Evolutionary conservation across 2,888 invertebrate species (phyloP).

Genomic region (Megalurothrips usitatus): DNA sequence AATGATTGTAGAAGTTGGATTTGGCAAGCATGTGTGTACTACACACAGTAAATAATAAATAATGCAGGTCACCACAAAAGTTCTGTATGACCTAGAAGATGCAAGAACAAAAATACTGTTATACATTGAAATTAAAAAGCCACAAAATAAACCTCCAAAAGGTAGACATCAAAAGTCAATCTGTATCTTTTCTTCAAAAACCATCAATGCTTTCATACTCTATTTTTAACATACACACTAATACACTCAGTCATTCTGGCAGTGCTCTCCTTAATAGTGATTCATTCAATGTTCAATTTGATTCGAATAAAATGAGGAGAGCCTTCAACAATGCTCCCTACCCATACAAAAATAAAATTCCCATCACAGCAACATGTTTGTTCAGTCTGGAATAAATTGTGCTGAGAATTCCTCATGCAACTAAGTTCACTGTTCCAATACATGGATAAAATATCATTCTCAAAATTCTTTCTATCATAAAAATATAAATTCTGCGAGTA

Average conservation of each 20-base stretch:
- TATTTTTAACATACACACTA: neutral
- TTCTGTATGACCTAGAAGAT: neutral
- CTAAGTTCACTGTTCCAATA: neutral
- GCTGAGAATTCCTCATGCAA: neutral
- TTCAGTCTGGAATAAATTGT: conserved; percentile 7
- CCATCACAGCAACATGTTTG: conserved; percentile 2
- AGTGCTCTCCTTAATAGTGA: neutral
- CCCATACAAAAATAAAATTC: neutral
- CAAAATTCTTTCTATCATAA: neutral
- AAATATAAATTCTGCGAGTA: neutral
- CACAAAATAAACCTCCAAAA: neutral
- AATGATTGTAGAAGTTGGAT: too few species aligned
- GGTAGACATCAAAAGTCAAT: neutral
- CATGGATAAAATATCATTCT: neutral
- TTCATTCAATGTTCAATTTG: neutral
- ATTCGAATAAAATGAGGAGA: neutral
- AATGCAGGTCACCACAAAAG: too few species aligned
- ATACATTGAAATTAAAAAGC: neutral
- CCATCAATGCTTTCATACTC: neutral
- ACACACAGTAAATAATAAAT: too few species aligned
- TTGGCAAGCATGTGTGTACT: too few species aligned
- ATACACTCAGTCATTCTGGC: neutral
- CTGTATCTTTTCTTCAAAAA: neutral
- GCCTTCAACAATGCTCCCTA: neutral
- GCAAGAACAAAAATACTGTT: neutral